Evolutionary conservation across 2,113 vertebrate genomes (phyloP), one percentile per base, ranked within the genome.

Genomic region (Aegithalos caudatus): DNA sequence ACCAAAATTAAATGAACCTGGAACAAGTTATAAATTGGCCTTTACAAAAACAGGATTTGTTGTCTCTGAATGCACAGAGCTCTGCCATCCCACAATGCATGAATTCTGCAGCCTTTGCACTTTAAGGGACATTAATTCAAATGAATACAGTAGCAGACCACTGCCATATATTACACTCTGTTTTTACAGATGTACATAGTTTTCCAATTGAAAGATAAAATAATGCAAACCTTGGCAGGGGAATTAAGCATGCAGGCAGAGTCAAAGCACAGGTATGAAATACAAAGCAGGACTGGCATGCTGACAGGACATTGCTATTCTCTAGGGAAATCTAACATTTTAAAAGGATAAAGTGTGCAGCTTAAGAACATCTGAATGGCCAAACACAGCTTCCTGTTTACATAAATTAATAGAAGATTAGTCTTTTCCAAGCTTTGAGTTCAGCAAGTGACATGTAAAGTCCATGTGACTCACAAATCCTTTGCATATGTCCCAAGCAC

Each of bases 171-270:
- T 83, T 94, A 81, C 48, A 58, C 45, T 91, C 28, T 97, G 91
- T 95, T 97, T 97, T 95, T 96, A 96, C 95, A 97, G 94, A 97
- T 96, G 95, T 81, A 62, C 77, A 11, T 80, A 69, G 74, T 94
- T 97, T 91, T 93, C 88, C 88, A 77, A 45, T 20, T 38, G 77
- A 74, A 89, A 95, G 74, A 89, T 65, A 93, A 94, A 95, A 92
- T 72, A 94, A 91, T 79, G 67, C 86, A 81, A 92, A 87, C 13
- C 65, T 58, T 67, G 60, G 67, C 42, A 83, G 66, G 27, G 86
- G 81, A 93, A 92, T 74, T 37, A 74, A n/a, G 50, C 37, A 79
- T 47, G 35, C 58, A 79, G 81, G 61, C 80, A 71, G 53, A 82
- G 69, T 14, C 7, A 0, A 24, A 12, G 25, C 10, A 47, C 81